Conservation (phyloP, 2,113 vertebrate genomes). For the Atrichornis clamosus region DNA sequence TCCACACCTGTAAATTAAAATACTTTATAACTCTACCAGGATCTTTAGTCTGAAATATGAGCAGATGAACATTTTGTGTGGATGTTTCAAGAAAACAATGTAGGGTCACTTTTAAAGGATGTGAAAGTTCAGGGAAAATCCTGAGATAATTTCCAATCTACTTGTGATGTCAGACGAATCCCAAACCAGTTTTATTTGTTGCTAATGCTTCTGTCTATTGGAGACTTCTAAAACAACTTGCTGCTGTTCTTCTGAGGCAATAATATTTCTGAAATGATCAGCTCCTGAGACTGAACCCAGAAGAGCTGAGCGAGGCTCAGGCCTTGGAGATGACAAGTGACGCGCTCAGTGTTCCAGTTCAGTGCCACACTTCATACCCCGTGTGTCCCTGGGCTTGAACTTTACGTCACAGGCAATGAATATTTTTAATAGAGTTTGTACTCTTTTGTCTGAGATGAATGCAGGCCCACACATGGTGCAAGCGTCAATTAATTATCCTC, state of each 20-base stretch:
- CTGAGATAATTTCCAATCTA: not conserved
- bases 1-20: not conserved
- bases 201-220: not conserved
- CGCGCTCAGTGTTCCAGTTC: not conserved
- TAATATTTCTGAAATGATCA: not conserved
- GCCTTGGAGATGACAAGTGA: not conserved
- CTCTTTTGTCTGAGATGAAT: slow-evolving; percentile 44
- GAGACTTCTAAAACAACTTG: not conserved
- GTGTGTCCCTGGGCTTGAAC: not conserved
- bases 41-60: not conserved
- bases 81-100: not conserved
- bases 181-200: not conserved
- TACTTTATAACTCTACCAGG: not conserved
- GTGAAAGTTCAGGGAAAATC: not conserved
- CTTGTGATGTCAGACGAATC: not conserved
- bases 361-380: not conserved
- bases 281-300: not conserved
- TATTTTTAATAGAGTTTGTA: slow-evolving; percentile 14
- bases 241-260: not conserved
- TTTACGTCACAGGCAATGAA: not conserved
- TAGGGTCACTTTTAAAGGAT: not conserved
- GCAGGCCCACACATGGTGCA: slow-evolving; percentile 25
- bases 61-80: not conserved
- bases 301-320: not conserved
- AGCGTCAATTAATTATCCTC: slow-evolving; percentile 16